These are phyloP conservation scores for Eristalinus sepulchralis DNA, from an alignment of 2,888 invertebrate species.

Conservation along the genomic window DNA sequence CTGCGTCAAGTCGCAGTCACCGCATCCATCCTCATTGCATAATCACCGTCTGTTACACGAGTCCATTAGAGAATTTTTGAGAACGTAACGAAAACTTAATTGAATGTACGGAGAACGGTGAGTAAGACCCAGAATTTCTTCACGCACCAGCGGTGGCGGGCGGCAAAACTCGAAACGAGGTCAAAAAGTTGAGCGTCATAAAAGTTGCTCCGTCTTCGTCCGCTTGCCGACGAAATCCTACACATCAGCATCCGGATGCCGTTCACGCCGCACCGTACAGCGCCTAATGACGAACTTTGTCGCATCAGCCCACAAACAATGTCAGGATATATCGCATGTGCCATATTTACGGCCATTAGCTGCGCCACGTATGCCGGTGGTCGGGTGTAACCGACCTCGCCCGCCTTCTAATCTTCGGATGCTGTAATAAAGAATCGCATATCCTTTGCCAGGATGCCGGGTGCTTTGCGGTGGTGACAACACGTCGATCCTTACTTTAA, in stretches of 20 bases:
- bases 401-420: constrained; percentile 40
- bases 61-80: constrained; percentile 41
- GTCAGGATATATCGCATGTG: constrained; percentile 31
- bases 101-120: constrained; percentile 61
- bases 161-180: constrained; percentile 33
- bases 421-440: constrained; percentile 59
- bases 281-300: constrained; percentile 59
- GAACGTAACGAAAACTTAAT: constrained; percentile 62
- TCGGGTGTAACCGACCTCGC: constrained; percentile 14
- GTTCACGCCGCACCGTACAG: constrained; percentile 41
- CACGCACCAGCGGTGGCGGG: background rate
- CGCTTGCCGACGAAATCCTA: background rate
- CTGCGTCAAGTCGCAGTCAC: constrained; percentile 27
- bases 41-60: constrained; percentile 30
- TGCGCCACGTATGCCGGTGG: constrained; percentile 41
- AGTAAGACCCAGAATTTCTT: constrained; percentile 41
- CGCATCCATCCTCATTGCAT: constrained; percentile 19
- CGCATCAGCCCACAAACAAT: constrained; percentile 35
- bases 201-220: constrained; percentile 34
- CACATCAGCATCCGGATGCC: constrained; percentile 14
- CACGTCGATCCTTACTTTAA: constrained; percentile 33
- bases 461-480: constrained; percentile 53
- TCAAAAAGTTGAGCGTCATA: constrained; percentile 53
- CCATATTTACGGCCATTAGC: constrained; percentile 61
- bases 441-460: constrained; percentile 22